Base-by-base conservation (phyloP, 2,888 invertebrate genomes). In the Ormyrus rosae region DNA sequence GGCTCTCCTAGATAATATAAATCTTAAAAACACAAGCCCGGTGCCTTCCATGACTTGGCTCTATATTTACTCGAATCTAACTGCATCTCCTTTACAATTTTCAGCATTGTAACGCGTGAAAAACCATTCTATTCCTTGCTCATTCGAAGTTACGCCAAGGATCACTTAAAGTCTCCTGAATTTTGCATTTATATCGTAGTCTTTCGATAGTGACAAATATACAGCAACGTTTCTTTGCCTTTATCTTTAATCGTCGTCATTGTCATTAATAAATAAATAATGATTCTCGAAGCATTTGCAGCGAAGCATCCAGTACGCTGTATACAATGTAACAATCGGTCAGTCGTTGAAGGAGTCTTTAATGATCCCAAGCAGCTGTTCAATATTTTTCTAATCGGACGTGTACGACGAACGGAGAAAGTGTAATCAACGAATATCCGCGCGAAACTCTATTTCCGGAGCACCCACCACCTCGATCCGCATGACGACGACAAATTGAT, bases 401-500 rank as follows among this genome's bases (percentile, higher is more conserved):
- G 34, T 78, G 63, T 73, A 75, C 72, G 69, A 72, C 61, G 68
- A 75, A 80, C 71, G 77, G 73, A 78, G 68, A 74, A 80, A 77
- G 74, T 79, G 75, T 80, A 81, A 79, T 79, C 83, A 83, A 83
- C 83, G 83, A 83, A 83, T 81, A 80, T 78, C 56, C 72, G 69
- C 72, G 78, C 68, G 70, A 73, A 63, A 68, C 50, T 67, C 78
- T 58, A 74, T 79, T 82, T 76, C 34, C 67, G 60, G 56, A 65
- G 76, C 76, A 70, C 51, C 58, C 61, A 46, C 51, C 64, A 75
- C 11, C 60, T 71, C 64, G 64, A 70, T 73, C 73, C 73, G 81
- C 64, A 70, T 60, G 64, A 72, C 81, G 78, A 72, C 71, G 51
- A 78, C 46, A 46, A 70, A 60, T 68, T 51, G 55, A 82, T 64